Evolutionary conservation across 2,797 vertebrate species (phyloP).

Genomic region (Bovichtus variegatus): DNA sequence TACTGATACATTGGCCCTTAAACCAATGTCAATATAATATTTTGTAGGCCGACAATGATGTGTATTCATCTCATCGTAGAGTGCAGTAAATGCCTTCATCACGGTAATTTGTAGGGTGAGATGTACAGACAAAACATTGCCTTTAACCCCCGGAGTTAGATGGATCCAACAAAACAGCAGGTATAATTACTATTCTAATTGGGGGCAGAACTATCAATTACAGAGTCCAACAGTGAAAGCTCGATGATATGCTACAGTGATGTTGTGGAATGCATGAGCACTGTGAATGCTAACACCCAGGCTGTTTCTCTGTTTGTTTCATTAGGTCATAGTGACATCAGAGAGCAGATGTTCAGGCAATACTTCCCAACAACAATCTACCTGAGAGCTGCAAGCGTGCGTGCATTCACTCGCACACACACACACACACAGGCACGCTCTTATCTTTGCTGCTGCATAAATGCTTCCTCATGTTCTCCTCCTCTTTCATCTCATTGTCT

Average conservation of each 20-base stretch:
- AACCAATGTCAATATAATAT: background rate
- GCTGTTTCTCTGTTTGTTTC: constrained; percentile 38
- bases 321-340: constrained; percentile 40
- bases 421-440: constrained; percentile 25
- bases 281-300: background rate
- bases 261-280: constrained; percentile 13
- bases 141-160: constrained; percentile 47
- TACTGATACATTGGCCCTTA: background rate
- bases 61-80: constrained; percentile 24
- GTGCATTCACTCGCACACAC: constrained; percentile 23
- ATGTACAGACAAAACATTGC: constrained; percentile 25
- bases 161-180: constrained; percentile 50
- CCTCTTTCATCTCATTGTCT: constrained; percentile 71
- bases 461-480: constrained; percentile 68
- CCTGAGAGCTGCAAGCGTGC: constrained; percentile 47
- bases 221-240: constrained; percentile 33
- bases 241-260: constrained; percentile 30
- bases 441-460: constrained; percentile 60
- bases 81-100: constrained; percentile 36
- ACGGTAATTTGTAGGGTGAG: constrained; percentile 29
- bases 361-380: constrained; percentile 46
- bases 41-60: constrained; percentile 1
- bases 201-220: constrained; percentile 54
- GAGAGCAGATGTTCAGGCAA: constrained; percentile 40
- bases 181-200: constrained; percentile 60